A percentile compares a stretch with the other conserved stretches of the same genome.
These are phyloP conservation scores for Eupithecia subfuscata DNA, from an alignment of 2,888 invertebrate genomes.

Conservation along the genomic window DNA sequence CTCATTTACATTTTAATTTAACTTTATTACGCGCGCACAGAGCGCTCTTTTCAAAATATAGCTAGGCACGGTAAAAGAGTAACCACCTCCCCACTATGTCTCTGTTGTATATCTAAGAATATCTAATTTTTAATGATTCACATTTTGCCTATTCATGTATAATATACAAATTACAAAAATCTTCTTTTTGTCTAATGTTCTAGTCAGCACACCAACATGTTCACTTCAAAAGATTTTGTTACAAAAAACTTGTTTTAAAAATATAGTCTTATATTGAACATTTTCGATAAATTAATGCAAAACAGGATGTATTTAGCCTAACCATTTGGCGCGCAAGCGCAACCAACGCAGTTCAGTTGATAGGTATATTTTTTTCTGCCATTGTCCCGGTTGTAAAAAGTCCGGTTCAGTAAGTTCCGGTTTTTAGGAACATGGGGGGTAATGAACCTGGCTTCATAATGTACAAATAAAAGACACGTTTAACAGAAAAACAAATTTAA, in stretches of 20 bases:
- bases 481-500: too few species aligned
- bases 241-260: neutral
- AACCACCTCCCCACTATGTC: slow-evolving; percentile 65
- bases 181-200: slow-evolving; percentile 65
- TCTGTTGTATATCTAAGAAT: slow-evolving; percentile 74
- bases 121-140: slow-evolving; percentile 75
- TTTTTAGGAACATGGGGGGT: too few species aligned
- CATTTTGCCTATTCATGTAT: slow-evolving; percentile 83
- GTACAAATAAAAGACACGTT: too few species aligned
- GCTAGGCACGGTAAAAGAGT: slow-evolving; percentile 66
- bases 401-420: too few species aligned
- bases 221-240: slow-evolving; percentile 14
- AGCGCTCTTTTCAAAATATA: slow-evolving; percentile 45
- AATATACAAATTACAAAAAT: slow-evolving; percentile 80
- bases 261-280: neutral
- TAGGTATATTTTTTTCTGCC: neutral
- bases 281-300: neutral
- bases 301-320: neutral
- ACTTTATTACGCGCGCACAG: slow-evolving; percentile 31
- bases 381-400: too few species aligned
- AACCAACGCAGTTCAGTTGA: neutral
- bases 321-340: neutral
- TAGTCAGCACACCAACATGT: slow-evolving; percentile 41
- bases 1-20: slow-evolving; percentile 51
- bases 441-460: too few species aligned